These are phyloP conservation scores for Cossypha heuglini DNA, from an alignment of 2,797 vertebrate genomes.

Conservation along the genomic window DNA sequence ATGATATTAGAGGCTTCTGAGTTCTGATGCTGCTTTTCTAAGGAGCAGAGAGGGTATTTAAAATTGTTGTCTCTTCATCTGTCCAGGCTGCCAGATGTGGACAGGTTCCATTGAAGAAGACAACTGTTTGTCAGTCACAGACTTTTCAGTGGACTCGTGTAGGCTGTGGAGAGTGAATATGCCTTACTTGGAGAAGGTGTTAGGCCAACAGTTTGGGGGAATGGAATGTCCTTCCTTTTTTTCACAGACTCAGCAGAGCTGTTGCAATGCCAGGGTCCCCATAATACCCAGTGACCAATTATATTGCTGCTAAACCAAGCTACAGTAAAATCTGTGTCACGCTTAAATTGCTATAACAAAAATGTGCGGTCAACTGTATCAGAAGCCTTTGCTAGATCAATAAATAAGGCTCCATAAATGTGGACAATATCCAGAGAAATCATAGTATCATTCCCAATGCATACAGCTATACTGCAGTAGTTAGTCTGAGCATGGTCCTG, in stretches of 20 bases:
- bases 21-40: neutral
- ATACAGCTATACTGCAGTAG: neutral
- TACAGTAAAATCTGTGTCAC: constrained; percentile 40
- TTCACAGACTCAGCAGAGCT: neutral
- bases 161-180: neutral
- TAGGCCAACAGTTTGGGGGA: neutral
- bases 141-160: neutral
- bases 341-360: constrained; percentile 48
- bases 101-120: neutral
- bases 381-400: constrained; percentile 41
- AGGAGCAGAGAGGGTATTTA: neutral
- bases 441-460: neutral
- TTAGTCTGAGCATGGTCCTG: neutral
- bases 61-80: neutral
- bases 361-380: constrained; percentile 20
- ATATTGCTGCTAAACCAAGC: constrained; percentile 44
- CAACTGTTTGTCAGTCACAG: neutral
- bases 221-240: neutral
- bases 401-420: constrained; percentile 35
- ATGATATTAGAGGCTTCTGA: neutral
- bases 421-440: constrained; percentile 30
- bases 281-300: constrained; percentile 34
- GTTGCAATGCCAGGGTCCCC: neutral
- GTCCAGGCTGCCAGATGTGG: neutral
- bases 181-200: neutral